Percentiles rank a stretch among this genome's conserved stretches.
These are phyloP conservation scores for Stenolophus ochropezus DNA, from an alignment of 2,888 invertebrate genomes.

Conservation along the genomic window DNA sequence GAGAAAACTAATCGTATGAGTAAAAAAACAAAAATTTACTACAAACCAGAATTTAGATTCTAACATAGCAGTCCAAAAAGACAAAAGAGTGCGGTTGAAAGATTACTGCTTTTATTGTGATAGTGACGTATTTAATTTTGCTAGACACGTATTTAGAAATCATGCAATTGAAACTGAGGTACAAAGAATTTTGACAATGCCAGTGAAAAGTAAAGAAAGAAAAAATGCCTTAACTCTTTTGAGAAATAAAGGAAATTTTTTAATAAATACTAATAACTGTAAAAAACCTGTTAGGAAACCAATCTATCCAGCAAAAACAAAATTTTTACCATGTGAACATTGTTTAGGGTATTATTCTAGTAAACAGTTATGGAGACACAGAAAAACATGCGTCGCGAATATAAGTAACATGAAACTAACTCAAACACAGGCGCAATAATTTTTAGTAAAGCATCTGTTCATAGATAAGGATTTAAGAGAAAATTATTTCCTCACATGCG, in stretches of 20 bases:
- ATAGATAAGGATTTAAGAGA: slow-evolving; percentile 59
- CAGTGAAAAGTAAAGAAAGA: slow-evolving; percentile 2
- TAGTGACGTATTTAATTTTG: slow-evolving; percentile 34
- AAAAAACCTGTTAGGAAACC: not conserved
- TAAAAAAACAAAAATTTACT: not conserved
- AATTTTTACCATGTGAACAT: slow-evolving; percentile 46
- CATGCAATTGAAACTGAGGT: slow-evolving; percentile 39
- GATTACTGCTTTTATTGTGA: slow-evolving; percentile 51
- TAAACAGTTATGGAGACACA: slow-evolving; percentile 55
- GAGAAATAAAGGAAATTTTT: slow-evolving; percentile 63
- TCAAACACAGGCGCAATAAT: slow-evolving; percentile 61
- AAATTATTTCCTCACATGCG: slow-evolving; percentile 59
- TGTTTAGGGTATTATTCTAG: slow-evolving; percentile 44
- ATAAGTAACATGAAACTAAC: not conserved
- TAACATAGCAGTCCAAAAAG: not conserved
- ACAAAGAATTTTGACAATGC: slow-evolving; percentile 5
- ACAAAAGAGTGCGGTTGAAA: not conserved
- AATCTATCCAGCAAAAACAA: not conserved
- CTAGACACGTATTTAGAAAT: slow-evolving; percentile 20
- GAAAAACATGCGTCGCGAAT: slow-evolving; percentile 34
- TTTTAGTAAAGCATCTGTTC: slow-evolving; percentile 37
- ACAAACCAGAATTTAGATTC: not conserved
- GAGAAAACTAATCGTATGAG: not conserved
- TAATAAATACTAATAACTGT: slow-evolving; percentile 49
- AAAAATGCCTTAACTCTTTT: slow-evolving; percentile 40